phyloP scores from a whole-genome alignment of 2,113 vertebrate genomes.

The Coryphaenoides rupestris region DNA sequence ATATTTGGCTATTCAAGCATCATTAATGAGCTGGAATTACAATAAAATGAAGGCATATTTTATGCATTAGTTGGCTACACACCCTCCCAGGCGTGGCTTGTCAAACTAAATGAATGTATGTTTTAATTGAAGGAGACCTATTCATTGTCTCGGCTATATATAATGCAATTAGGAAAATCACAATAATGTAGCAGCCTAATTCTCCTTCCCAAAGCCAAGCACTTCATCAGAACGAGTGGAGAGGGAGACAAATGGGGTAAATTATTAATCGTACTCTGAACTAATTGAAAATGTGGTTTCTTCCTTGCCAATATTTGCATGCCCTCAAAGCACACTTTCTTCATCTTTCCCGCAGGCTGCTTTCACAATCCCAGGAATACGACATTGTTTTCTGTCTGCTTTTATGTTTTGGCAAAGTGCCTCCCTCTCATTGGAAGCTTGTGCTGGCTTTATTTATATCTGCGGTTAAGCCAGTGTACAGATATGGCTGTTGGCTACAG shows the following conservation, averaged over 20 bases:
- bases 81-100: neutral
- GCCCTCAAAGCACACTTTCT: slow-evolving; percentile 1
- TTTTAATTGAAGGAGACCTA: slow-evolving; percentile 9
- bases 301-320: slow-evolving; percentile 19
- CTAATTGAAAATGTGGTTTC: slow-evolving; percentile 28
- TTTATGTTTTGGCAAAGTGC: too few relatives aligned
- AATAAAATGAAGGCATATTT: neutral
- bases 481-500: too few relatives aligned
- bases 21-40: neutral
- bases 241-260: slow-evolving; percentile 8
- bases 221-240: slow-evolving; percentile 10
- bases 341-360: too few relatives aligned
- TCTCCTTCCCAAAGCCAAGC: neutral
- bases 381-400: too few relatives aligned
- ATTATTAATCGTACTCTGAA: slow-evolving; percentile 22
- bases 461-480: too few relatives aligned
- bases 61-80: neutral
- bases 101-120: neutral
- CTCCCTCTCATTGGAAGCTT: too few relatives aligned
- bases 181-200: slow-evolving; percentile 19
- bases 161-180: slow-evolving; percentile 15
- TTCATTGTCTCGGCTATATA: slow-evolving; percentile 8
- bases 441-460: too few relatives aligned
- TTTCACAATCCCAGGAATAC: too few relatives aligned
- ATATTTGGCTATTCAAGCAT: too few relatives aligned